These are phyloP conservation scores for Palythoa grandiflora DNA, from an alignment of 92 coral and sea anemone species.

Conservation along the genomic window DNA sequence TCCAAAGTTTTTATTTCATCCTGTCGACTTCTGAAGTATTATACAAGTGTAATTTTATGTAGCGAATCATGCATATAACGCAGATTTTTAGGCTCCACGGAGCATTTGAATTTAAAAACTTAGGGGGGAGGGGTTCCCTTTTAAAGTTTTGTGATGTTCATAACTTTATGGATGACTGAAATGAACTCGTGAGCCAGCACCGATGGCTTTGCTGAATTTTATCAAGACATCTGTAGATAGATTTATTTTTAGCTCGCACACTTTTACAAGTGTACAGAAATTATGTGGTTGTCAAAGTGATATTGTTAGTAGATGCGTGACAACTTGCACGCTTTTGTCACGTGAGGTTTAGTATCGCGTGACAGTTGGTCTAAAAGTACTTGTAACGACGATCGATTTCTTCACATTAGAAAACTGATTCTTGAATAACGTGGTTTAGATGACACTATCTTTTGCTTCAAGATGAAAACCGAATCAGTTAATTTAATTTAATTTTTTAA, in stretches of 20 bases:
- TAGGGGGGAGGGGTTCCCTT: neutral
- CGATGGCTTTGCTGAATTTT: conserved; percentile 7
- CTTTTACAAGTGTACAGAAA: conserved; percentile 30
- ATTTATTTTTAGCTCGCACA: conserved; percentile 16
- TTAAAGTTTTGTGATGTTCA: conserved; percentile 11
- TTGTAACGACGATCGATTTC: too few relatives aligned
- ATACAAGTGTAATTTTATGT: conserved; percentile 26
- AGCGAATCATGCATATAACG: conserved; percentile 10
- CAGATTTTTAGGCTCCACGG: conserved; percentile 29
- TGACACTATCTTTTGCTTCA: neutral
- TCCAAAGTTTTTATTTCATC: conserved; percentile 4
- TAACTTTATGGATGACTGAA: neutral
- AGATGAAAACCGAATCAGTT: neutral
- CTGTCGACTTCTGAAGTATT: conserved; percentile 10
- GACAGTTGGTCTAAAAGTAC: neutral
- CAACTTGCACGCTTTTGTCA: neutral
- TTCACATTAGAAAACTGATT: neutral
- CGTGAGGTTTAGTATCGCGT: neutral
- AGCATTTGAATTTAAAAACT: neutral
- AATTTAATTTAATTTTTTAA: neutral
- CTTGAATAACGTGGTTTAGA: neutral
- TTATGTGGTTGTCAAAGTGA: neutral
- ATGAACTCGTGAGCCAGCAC: neutral
- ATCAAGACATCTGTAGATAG: conserved; percentile 47
- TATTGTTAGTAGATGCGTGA: neutral